phyloP scores from a whole-genome alignment of 2,113 vertebrate genomes.

The Nothocercus nigrocapillus region DNA sequence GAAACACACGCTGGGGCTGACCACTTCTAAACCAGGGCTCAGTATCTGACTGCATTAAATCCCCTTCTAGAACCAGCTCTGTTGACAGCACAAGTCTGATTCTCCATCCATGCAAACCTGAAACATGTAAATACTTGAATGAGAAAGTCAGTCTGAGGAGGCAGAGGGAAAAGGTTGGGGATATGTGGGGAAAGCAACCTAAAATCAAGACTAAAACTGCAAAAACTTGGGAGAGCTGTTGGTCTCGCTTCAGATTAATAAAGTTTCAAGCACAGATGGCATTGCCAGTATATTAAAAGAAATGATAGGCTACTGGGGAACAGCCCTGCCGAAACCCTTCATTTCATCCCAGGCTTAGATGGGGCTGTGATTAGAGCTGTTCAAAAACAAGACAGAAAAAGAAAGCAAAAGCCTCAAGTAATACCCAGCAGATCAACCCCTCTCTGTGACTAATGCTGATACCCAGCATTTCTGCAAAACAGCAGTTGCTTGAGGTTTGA shows the following conservation, averaged over 20 bases:
- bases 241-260: background rate
- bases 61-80: background rate
- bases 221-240: background rate
- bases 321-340: constrained; percentile 24
- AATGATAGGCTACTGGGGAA: constrained; percentile 10
- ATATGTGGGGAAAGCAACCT: background rate
- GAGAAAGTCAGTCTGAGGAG: background rate
- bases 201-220: background rate
- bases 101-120: background rate
- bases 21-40: background rate
- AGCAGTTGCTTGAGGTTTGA: constrained; percentile 22
- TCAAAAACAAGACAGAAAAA: background rate
- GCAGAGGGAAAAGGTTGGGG: background rate
- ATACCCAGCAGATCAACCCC: background rate
- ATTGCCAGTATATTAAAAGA: constrained; percentile 20
- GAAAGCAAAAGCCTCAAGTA: background rate
- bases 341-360: background rate
- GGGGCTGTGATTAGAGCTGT: constrained; percentile 4
- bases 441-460: constrained; percentile 25
- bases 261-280: constrained; percentile 30
- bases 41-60: accelerated
- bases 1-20: too few species aligned
- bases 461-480: background rate
- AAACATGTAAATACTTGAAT: accelerated
- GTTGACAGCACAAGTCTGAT: background rate